Conservation (phyloP, 2,113 vertebrate species). For the Eulemur rufifrons region DNA sequence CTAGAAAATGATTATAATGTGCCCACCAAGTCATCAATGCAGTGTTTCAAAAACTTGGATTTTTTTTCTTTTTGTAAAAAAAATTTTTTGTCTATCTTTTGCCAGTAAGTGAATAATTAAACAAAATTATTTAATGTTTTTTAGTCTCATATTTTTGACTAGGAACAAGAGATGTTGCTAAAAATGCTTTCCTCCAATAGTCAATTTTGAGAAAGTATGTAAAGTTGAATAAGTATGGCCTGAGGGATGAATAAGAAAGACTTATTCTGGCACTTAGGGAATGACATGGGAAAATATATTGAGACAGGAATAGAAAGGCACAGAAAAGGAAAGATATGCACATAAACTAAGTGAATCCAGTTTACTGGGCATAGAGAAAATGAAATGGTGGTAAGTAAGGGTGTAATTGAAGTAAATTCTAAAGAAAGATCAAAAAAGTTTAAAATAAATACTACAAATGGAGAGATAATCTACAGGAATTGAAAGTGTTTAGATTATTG, state of each 20-base stretch:
- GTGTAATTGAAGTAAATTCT: neutral
- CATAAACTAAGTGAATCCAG: neutral
- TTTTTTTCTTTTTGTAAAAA: neutral
- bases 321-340: neutral
- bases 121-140: conserved; percentile 1
- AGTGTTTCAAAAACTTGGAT: neutral
- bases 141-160: neutral
- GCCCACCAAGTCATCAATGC: neutral
- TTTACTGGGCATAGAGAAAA: neutral
- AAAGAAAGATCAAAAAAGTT: neutral
- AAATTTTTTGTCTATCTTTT: neutral
- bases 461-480: neutral
- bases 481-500: fast-evolving
- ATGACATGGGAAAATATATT: neutral
- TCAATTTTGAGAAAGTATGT: neutral
- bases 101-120: neutral
- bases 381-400: neutral
- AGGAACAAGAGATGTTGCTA: neutral
- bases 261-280: neutral
- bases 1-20: neutral
- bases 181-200: conserved; percentile 21
- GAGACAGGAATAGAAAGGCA: neutral
- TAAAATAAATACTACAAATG: neutral
- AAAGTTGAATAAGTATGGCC: neutral
- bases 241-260: neutral